A percentile compares a stretch with the other conserved stretches of the same genome.
These are phyloP conservation scores for Holothuria scabra DNA, from an alignment of 53 echinoderm and acorn worm genomes.

Conservation along the genomic window DNA sequence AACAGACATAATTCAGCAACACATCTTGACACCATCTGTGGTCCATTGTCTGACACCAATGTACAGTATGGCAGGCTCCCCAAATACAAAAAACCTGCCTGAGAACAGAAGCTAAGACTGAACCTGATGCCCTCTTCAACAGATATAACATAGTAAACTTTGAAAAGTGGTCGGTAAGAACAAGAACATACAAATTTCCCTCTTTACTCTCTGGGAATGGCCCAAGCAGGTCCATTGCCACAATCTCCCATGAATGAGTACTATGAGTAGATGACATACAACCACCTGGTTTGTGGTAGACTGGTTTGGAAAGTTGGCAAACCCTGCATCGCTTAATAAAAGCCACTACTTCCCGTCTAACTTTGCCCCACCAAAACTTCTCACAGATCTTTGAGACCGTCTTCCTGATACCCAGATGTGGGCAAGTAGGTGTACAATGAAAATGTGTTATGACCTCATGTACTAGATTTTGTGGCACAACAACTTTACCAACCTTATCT, in stretches of 20 bases:
- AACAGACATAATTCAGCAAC: constrained; percentile 49
- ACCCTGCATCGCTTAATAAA: constrained; percentile 44
- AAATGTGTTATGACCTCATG: constrained; percentile 46
- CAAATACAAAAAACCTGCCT: constrained; percentile 65
- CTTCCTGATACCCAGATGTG: constrained; percentile 7
- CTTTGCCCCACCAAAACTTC: constrained; percentile 36
- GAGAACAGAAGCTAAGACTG: constrained; percentile 32
- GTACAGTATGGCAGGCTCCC: no score
- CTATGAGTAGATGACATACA: constrained; percentile 49
- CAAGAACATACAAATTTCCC: constrained; percentile 37
- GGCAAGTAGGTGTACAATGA: constrained; percentile 22
- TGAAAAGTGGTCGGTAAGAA: constrained; percentile 5
- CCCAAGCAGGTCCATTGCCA: constrained; percentile 55
- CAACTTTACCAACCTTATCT: neutral
- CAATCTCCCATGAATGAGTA: constrained; percentile 50
- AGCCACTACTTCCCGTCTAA: constrained; percentile 10
- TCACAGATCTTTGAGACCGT: constrained; percentile 22
- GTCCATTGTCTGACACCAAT: no score
- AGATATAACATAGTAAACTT: no score
- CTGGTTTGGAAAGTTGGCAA: constrained; percentile 55
- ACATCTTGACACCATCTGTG: no score
- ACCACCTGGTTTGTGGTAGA: constrained; percentile 55
- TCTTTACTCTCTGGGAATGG: constrained; percentile 48
- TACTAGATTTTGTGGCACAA: constrained; percentile 21
- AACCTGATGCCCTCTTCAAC: constrained; percentile 45